These are phyloP conservation scores for Chrysomallon squamiferum DNA, from an alignment of 1,140 invertebrate genomes.

Conservation along the genomic window DNA sequence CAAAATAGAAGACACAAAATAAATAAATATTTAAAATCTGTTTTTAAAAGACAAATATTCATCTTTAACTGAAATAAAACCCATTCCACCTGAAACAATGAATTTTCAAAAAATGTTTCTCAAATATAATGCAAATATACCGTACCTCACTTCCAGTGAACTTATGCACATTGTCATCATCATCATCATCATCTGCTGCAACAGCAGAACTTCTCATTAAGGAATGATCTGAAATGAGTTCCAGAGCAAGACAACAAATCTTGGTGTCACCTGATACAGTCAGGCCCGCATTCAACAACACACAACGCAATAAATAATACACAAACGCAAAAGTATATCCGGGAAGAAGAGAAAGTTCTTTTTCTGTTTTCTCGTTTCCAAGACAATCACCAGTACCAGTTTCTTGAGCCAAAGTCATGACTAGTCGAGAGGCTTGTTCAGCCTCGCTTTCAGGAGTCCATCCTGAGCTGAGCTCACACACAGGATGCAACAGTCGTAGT, in stretches of 20 bases:
- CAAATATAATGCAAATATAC: too few relatives aligned
- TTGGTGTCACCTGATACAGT: constrained; percentile 12
- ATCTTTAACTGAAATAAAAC: too few relatives aligned
- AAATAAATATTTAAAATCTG: too few relatives aligned
- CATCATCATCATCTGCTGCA: too few relatives aligned
- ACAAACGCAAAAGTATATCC: constrained; percentile 82
- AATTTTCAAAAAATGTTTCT: too few relatives aligned
- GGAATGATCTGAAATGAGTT: constrained; percentile 77
- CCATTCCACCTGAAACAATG: too few relatives aligned
- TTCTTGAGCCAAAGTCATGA: constrained; percentile 68
- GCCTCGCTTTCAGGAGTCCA: constrained; percentile 80
- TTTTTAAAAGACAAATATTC: too few relatives aligned
- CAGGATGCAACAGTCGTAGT: constrained; percentile 76
- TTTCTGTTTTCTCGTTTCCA: constrained; percentile 14
- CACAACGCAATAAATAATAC: constrained; percentile 80
- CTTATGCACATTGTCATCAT: too few relatives aligned
- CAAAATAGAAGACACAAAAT: too few relatives aligned
- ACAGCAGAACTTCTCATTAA: constrained; percentile 65
- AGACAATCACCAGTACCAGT: constrained; percentile 56
- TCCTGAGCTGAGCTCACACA: constrained; percentile 76
- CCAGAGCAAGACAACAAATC: constrained; percentile 58
- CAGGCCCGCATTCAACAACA: constrained; percentile 65
- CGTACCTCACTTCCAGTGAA: constrained; percentile 8
- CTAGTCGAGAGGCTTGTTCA: constrained; percentile 69
- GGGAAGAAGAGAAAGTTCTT: constrained; percentile 63